phyloP scores from a whole-genome alignment of 2,113 vertebrate species.

The Gnathonemus longibarbis region DNA sequence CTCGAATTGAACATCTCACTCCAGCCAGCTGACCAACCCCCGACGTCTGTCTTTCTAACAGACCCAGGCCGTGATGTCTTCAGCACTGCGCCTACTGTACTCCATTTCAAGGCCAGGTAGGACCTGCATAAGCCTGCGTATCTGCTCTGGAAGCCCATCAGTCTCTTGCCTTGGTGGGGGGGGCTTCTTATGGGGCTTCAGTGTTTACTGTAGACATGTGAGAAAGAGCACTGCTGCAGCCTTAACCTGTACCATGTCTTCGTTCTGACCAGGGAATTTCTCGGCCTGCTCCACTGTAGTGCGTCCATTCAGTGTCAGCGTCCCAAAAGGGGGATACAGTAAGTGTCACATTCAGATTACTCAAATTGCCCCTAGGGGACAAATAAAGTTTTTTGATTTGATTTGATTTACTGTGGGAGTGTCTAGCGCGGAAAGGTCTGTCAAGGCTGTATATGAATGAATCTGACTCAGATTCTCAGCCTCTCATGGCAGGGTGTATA shows the following conservation, averaged over 20 bases:
- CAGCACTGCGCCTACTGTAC: slow-evolving; percentile 53
- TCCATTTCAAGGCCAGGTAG: slow-evolving; percentile 55
- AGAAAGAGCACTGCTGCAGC: background rate
- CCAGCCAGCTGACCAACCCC: too few relatives aligned
- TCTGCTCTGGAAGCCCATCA: background rate
- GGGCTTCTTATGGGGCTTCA: background rate
- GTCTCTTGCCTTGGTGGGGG: background rate
- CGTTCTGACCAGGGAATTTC: slow-evolving; percentile 38
- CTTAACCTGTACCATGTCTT: background rate
- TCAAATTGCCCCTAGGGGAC: too few relatives aligned
- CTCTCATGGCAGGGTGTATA: background rate
- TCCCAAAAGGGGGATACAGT: slow-evolving; percentile 56
- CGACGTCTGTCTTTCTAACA: slow-evolving; percentile 21
- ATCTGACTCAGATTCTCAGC: background rate
- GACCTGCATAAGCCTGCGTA: background rate
- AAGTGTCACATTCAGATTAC: slow-evolving; percentile 36
- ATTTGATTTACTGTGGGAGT: too few relatives aligned
- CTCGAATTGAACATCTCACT: too few relatives aligned
- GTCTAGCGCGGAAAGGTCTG: background rate
- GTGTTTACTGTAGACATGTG: background rate
- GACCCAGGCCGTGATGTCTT: slow-evolving; percentile 48
- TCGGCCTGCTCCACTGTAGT: slow-evolving; percentile 38
- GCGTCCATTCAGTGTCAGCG: slow-evolving; percentile 52
- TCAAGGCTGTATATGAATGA: background rate
- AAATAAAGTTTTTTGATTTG: too few relatives aligned